Evolutionary conservation across 2,888 invertebrate species (phyloP), one percentile per base, ranked within the genome.

Genomic region (Cinara cedri): DNA sequence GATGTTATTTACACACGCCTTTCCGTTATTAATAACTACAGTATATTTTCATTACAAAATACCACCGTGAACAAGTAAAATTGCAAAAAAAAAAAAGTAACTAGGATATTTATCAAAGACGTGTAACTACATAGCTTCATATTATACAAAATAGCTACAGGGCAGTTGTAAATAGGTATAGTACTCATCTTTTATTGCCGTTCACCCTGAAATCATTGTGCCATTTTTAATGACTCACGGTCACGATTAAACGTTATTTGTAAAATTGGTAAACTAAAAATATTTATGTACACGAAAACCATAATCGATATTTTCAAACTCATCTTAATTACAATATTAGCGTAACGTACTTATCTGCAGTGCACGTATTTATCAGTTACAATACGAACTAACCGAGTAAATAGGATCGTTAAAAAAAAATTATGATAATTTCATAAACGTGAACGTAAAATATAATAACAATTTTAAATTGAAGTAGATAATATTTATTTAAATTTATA

Each of bases 171-270:
- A 34, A 34, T 34, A 34, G 3, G 6, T 34, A 34, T 34, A 34
- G 6, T 13, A 19, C 49, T 51, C 66, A 49, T 71, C 54, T 71
- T 55, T 51, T 54, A 10, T 21, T 71, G 55, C 21, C 70, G 55
- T 42, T 71, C n/a, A 21, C 70, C 55, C 55, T 71, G 70, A 55
- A 71, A 13, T 14, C 42, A 55, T 71, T 71, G 21, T 42, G 70
- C 55, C 55, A 71, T 71, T 70, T 70, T 55, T 71, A 71, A 71
- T 70, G 55, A 55, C 55, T 71, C 16, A 42, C 42, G 16, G 42
- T 71, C 70, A 71, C 70, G 55, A 71, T 71, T 71, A 14, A 16
- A 42, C 42, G 21, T 42, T 71, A 71, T 34, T n/a, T 34, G 6
- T 55, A 16, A 54, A 55, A 71, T 71, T 55, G 21, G 16, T n/a